A percentile compares a stretch with the other conserved stretches of the same genome.
Evolutionary conservation across 35 echinoderm and acorn worm genomes (phyloP).

Genomic region (Hemicentrotus pulcherrimus): DNA sequence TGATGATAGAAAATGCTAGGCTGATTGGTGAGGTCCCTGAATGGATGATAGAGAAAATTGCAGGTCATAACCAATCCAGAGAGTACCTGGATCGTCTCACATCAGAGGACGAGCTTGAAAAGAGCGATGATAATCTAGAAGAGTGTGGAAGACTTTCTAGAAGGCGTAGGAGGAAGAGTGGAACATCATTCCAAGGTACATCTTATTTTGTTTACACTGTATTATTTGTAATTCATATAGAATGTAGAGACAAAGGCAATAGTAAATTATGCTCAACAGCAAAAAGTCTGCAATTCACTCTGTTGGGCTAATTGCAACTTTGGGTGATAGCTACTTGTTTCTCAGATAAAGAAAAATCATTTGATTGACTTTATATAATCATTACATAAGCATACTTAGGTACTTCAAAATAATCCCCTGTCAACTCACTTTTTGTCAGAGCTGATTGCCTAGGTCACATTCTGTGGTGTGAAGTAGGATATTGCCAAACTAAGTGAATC

Average conservation of each 20-base stretch:
- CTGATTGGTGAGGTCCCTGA: slow-evolving; percentile 88
- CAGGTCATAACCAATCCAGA: slow-evolving; percentile 54
- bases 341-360: too few relatives aligned
- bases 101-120: slow-evolving; percentile 98
- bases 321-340: too few relatives aligned
- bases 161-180: slow-evolving; percentile 78
- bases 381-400: too few relatives aligned
- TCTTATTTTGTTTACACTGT: background rate
- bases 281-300: background rate
- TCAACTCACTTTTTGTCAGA: too few relatives aligned
- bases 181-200: slow-evolving; percentile 81
- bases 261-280: too few relatives aligned
- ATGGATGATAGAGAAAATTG: slow-evolving; percentile 67
- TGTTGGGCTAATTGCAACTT: background rate
- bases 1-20: slow-evolving; percentile 79
- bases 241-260: background rate
- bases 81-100: slow-evolving; percentile 72
- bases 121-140: slow-evolving; percentile 76
- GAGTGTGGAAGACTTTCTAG: slow-evolving; percentile 41
- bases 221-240: background rate
- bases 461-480: too few relatives aligned
- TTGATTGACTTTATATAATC: too few relatives aligned
- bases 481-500: too few relatives aligned
- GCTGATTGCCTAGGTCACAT: too few relatives aligned
- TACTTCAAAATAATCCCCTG: too few relatives aligned